Base-by-base conservation (phyloP, 2,797 vertebrate species). In the Lutjanus argentimaculatus region DNA sequence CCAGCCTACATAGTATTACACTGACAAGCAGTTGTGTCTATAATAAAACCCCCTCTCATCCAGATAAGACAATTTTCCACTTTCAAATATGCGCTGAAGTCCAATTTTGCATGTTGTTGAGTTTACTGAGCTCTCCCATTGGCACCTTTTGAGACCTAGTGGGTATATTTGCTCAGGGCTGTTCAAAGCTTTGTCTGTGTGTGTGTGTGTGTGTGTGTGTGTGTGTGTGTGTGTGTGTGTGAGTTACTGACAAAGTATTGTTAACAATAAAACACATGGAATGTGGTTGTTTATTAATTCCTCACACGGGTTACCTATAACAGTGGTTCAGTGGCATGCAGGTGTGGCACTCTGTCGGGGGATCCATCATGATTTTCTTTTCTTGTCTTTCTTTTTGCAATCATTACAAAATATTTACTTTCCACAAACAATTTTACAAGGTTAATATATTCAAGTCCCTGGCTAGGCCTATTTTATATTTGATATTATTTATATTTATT, bases 31-130 rank as follows among this genome's bases (percentile, higher is more conserved):
- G 42, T 17, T 42, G n/a, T 45, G 57, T 56, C 21, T n/a, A n/a
- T 67, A 49, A 43, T 17, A 46, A 45, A 56, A 43, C n/a, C 2
- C 25, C n/a, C 25, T 67, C 8, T 69, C 22, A 51, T 67, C 7
- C 16, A 79, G 65, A 62, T 10, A 48, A 55, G 7, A 72, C 56
- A 55, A 8, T 70, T 72, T 59, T 49, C 48, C 14, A 71, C 49
- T 55, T 69, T 56, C 4, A 52, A 48, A 74, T 52, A 45, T 1
- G 11, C 0, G 11, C 30, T 56, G 21, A 14, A 49, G 65, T 51
- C 2, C 1, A 43, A 30, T 56, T 73, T 22, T 40, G 42, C 9
- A 10, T 46, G 14, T 53, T 12, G 22, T 43, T 40, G 11, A 55
- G 30, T 30, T 58, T 2, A 53, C 19, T 43, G 21, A 53, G 21